These are phyloP conservation scores for Eonycteris spelaea DNA, from an alignment of 2,113 vertebrate genomes.

Conservation along the genomic window DNA sequence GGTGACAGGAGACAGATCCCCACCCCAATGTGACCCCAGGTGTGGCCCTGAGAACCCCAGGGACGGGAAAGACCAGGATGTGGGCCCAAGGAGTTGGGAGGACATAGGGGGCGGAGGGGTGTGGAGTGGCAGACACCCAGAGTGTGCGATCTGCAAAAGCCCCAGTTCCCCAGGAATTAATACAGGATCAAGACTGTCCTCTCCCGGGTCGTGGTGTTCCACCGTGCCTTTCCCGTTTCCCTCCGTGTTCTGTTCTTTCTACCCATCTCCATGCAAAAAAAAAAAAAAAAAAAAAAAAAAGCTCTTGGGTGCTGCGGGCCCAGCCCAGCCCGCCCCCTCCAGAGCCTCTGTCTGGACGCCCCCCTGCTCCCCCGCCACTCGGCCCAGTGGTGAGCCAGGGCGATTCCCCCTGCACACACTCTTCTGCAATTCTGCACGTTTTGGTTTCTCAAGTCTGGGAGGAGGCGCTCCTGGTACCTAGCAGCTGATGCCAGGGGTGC, in stretches of 20 bases:
- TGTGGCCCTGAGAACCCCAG: background rate
- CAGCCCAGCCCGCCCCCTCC: background rate
- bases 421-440: fast-evolving
- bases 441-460: background rate
- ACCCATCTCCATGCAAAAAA: no score
- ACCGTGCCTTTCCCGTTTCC: background rate
- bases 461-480: background rate
- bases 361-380: background rate
- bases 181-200: no score
- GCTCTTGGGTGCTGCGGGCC: fast-evolving
- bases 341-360: background rate
- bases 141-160: background rate
- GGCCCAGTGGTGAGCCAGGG: background rate
- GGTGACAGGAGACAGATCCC: background rate
- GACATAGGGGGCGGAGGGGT: background rate
- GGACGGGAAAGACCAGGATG: background rate
- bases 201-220: fast-evolving
- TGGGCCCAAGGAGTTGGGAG: background rate
- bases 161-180: background rate
- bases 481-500: no score
- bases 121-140: background rate
- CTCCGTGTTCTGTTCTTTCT: background rate
- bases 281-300: no score
- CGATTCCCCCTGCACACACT: background rate
- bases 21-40: background rate